A percentile compares a stretch with the other conserved stretches of the same genome.
phyloP scores from a whole-genome alignment of 2,888 invertebrate species.

The Euzetes globulus region DNA sequence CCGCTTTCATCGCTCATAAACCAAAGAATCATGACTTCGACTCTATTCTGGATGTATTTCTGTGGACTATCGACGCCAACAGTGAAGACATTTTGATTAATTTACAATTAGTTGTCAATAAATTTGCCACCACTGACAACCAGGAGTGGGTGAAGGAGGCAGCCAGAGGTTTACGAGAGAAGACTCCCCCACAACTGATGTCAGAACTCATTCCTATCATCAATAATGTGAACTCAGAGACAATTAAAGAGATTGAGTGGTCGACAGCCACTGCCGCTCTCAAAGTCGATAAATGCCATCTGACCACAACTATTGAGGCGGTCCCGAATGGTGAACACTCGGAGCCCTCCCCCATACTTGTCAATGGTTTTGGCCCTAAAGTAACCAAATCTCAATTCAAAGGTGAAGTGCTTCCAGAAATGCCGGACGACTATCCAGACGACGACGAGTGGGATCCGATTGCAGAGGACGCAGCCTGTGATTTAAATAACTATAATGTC shows the following conservation, averaged over 20 bases:
- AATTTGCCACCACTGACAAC: constrained; percentile 4
- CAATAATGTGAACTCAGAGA: too few species aligned
- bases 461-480: background rate
- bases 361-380: background rate
- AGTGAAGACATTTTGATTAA: background rate
- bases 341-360: background rate
- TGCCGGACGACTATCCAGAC: background rate
- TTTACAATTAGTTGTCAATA: background rate
- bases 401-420: background rate
- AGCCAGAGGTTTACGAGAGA: background rate
- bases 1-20: background rate
- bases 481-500: background rate
- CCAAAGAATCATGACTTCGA: background rate
- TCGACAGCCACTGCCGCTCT: too few species aligned
- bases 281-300: too few species aligned
- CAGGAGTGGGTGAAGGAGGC: background rate
- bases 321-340: background rate
- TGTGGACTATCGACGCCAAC: background rate
- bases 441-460: constrained; percentile 2
- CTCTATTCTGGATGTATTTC: background rate
- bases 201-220: background rate
- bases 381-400: background rate
- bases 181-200: background rate
- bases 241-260: too few species aligned
- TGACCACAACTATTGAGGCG: background rate